A percentile compares a stretch with the other conserved stretches of the same genome.
phyloP scores from a whole-genome alignment of 2,888 invertebrate genomes.

The Lasioglossum malachurum region DNA sequence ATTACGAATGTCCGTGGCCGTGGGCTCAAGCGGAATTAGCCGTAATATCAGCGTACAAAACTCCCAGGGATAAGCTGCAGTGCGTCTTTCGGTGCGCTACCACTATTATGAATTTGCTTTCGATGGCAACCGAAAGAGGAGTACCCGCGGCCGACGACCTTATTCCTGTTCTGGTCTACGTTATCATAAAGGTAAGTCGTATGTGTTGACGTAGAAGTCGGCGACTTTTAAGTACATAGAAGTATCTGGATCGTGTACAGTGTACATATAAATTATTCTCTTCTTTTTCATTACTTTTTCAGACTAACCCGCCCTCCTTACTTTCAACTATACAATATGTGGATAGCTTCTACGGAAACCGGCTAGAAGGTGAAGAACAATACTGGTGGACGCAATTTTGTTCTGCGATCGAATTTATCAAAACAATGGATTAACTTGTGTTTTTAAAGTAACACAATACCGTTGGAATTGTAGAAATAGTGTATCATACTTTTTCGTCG shows the following conservation, averaged over 20 bases:
- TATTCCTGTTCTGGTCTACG: conserved; percentile 97
- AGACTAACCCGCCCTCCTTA: conserved; percentile 97
- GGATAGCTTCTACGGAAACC: conserved; percentile 94
- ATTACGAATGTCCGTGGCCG: conserved; percentile 97
- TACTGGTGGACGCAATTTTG: conserved; percentile 99
- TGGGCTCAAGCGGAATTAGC: conserved; percentile 96
- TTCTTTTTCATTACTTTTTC: conserved; percentile 62
- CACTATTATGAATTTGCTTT: conserved; percentile 96
- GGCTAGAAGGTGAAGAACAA: conserved; percentile 94
- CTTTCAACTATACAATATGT: conserved; percentile 98
- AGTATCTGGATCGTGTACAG: not conserved
- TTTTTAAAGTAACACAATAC: conserved; percentile 26
- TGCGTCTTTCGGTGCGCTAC: conserved; percentile 95
- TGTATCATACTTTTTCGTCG: conserved; percentile 63
- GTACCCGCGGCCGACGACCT: conserved; percentile 97
- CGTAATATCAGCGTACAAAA: conserved; percentile 95
- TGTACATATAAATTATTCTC: not conserved
- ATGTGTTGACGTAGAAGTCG: not conserved
- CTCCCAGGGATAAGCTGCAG: conserved; percentile 93
- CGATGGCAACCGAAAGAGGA: conserved; percentile 91
- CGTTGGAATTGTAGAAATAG: conserved; percentile 64
- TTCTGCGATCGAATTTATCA: conserved; percentile 98
- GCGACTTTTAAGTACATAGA: not conserved
- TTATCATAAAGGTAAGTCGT: conserved; percentile 92
- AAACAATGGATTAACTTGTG: conserved; percentile 94